Base-by-base conservation (phyloP, 1,140 invertebrate genomes). In the Drosophila fuyamai region DNA sequence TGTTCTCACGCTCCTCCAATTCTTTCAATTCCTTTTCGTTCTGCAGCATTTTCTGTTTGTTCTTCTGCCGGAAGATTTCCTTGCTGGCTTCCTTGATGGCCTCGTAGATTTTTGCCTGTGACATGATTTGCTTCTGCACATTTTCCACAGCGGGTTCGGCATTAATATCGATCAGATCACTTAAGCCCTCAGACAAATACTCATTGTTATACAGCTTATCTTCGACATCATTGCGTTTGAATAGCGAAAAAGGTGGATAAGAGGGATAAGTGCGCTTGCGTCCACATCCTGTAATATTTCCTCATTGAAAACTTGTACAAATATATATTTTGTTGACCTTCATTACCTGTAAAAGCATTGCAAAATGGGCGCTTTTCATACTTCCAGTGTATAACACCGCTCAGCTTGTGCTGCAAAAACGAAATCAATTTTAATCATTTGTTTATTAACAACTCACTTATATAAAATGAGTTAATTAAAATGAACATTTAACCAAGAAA, bases 91-190 rank as follows among this genome's bases (percentile, higher is more conserved):
- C 95, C 79, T 96, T 95, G 43, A 96, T 95, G 2, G 95, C 95
- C 81, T 96, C 96, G 94, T 95, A 96, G 7, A 96, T 93, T 88
- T 96, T 96, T 0, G 96, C 95, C 92, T 96, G 95, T 0, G 95
- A 95, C 81, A 96, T 93, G 8, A 96, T 96, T 90, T 96, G 95
- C 50, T 95, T 94, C 47, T 95, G 95, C 0, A 96, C 92, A 70
- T 96, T 96, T 60, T 96, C 95, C 0, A 96, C 94, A 4, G 95
- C 94, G 7, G 95, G 94, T 72, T 96, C 95, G 0, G 94, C 94
- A 76, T 94, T 95, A 41, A 95, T 92, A 60, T 96, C 95, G 58
- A 95, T 91, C 4, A 95, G 90, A 43, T 95, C 93, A 41, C 93
- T 94, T 36, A 96, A 92, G 2, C 94, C 93, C 58, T 96, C 95